Percentiles rank a stretch among this genome's conserved stretches.
These are phyloP conservation scores for Prietella phreatophila DNA, from an alignment of 2,113 vertebrate species.

Conservation along the genomic window DNA sequence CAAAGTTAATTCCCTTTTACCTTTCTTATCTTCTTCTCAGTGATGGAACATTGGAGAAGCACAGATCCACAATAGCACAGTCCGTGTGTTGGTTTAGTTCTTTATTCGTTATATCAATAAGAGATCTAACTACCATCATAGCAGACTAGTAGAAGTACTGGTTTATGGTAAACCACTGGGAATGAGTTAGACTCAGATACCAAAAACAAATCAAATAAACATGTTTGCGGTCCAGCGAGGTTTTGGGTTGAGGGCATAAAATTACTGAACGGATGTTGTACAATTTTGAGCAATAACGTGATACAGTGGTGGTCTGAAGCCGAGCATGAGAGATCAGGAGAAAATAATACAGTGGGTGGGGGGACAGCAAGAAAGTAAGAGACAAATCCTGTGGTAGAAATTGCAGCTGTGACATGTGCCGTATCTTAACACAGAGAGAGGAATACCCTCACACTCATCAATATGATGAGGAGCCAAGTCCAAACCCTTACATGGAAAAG, in stretches of 20 bases:
- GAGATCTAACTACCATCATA: constrained; percentile 72
- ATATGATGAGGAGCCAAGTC: constrained; percentile 98
- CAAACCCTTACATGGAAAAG: constrained; percentile 89
- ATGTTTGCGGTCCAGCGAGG: background rate
- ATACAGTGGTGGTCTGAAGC: constrained; percentile 24
- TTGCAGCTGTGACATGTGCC: constrained; percentile 87
- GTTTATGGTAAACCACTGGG: constrained; percentile 64
- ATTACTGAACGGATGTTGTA: constrained; percentile 13
- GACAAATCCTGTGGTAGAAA: constrained; percentile 84
- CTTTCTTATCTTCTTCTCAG: constrained; percentile 40
- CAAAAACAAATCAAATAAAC: constrained; percentile 49
- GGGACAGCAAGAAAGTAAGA: constrained; percentile 64
- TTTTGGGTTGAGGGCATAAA: constrained; percentile 10
- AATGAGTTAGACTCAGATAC: constrained; percentile 64
- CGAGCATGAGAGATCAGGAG: constrained; percentile 18
- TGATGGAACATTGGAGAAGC: constrained; percentile 41
- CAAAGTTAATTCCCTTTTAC: constrained; percentile 50
- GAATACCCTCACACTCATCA: constrained; percentile 88
- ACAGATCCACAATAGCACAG: constrained; percentile 68
- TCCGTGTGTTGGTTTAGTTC: constrained; percentile 64
- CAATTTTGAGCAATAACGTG: background rate
- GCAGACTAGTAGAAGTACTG: constrained; percentile 65
- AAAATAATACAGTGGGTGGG: background rate
- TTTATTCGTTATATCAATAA: constrained; percentile 74
- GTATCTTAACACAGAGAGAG: constrained; percentile 81